Conservation (phyloP, 2,113 vertebrate species). For the Silurus glanis region DNA sequence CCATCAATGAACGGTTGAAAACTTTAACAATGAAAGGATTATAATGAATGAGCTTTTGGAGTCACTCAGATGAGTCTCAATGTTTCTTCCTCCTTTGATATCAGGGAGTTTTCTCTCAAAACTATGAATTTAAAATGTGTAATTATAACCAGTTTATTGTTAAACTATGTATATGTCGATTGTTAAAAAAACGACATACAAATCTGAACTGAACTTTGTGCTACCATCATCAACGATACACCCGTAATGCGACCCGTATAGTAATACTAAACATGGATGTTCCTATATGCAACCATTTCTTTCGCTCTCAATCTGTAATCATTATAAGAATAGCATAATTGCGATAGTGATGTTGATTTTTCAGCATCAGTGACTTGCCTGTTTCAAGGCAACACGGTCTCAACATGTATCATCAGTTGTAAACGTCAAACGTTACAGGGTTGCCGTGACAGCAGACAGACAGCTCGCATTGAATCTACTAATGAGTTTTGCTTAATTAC, state of each 20-base stretch:
- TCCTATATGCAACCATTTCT: background rate
- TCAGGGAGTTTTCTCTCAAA: too few relatives aligned
- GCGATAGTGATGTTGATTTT: background rate
- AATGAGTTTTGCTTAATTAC: conserved; percentile 50
- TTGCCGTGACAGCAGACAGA: conserved; percentile 38
- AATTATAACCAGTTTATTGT: too few relatives aligned
- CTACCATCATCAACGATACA: background rate
- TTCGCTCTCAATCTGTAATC: background rate
- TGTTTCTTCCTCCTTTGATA: too few relatives aligned
- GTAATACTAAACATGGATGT: background rate
- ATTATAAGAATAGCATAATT: background rate
- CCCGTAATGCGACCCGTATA: background rate
- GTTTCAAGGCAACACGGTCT: conserved; percentile 3
- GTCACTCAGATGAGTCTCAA: too few relatives aligned
- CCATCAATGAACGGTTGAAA: too few relatives aligned
- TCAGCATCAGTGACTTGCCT: background rate
- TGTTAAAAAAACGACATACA: too few relatives aligned
- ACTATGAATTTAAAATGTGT: too few relatives aligned
- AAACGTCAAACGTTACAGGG: background rate
- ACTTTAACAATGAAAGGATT: too few relatives aligned
- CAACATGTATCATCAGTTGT: conserved; percentile 21
- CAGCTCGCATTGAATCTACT: conserved; percentile 18
- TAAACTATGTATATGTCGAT: too few relatives aligned
- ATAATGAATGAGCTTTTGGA: too few relatives aligned
- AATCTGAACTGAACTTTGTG: background rate